Conservation (phyloP, 2,113 vertebrate genomes). For the Arizona elegans region DNA sequence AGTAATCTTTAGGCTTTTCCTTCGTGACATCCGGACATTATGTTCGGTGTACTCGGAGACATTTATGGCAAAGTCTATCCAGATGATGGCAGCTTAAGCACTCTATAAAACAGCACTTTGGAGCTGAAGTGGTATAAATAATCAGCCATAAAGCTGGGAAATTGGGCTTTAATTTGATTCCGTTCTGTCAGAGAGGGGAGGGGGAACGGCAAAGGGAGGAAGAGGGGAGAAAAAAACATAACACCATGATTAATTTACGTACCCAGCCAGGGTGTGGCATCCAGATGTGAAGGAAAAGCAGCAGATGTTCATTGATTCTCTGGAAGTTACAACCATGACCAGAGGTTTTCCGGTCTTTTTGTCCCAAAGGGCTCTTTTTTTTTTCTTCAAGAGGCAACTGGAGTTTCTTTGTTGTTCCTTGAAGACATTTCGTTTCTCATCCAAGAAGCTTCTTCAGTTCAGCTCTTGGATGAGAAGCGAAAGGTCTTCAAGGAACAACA, state of each 20-base stretch:
- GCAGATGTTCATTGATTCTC: not conserved
- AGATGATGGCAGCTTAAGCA: conserved; percentile 76
- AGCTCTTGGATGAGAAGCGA: too few species aligned
- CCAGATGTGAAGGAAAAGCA: not conserved
- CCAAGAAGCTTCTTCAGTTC: too few species aligned
- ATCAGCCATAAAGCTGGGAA: conserved; percentile 75
- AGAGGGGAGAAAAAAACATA: not conserved
- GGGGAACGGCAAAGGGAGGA: conserved; percentile 36
- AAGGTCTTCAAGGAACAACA: too few species aligned
- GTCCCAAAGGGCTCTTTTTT: not conserved
- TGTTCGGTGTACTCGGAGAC: conserved; percentile 66
- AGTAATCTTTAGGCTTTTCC: conserved; percentile 73
- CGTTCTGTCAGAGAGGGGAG: conserved; percentile 70
- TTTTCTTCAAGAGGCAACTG: not conserved
- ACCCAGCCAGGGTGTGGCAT: accelerated
- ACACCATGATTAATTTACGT: not conserved
- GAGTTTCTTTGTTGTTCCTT: too few species aligned
- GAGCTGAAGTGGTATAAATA: conserved; percentile 78
- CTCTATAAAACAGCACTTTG: conserved; percentile 80
- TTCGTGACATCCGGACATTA: conserved; percentile 63
- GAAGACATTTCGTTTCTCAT: too few species aligned
- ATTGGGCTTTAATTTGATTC: conserved; percentile 80
- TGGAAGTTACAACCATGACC: not conserved
- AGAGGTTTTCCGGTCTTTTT: not conserved
- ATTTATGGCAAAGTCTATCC: conserved; percentile 76